A percentile compares a stretch with the other conserved stretches of the same genome.
Conservation (phyloP, 2,888 invertebrate species). For the Venusia cambrica region DNA sequence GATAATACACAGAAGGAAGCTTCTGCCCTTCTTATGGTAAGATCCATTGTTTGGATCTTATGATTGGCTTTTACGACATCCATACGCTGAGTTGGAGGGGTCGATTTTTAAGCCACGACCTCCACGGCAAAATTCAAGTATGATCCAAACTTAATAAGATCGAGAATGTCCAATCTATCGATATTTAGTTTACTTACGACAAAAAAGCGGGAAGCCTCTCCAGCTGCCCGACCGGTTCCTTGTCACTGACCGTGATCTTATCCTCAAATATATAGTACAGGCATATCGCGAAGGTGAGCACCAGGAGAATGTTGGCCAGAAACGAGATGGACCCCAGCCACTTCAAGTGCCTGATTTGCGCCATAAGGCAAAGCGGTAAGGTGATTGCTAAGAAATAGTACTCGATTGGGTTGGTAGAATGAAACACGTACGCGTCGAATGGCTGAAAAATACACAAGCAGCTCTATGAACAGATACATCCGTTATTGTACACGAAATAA, state of each 20-base stretch:
- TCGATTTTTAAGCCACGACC: too few relatives aligned
- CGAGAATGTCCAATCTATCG: too few relatives aligned
- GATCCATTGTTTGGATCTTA: too few relatives aligned
- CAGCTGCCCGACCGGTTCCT: constrained; percentile 75
- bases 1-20: too few relatives aligned
- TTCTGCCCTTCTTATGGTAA: too few relatives aligned
- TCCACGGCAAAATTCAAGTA: too few relatives aligned
- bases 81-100: too few relatives aligned
- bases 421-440: constrained; percentile 61
- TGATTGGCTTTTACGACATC: too few relatives aligned
- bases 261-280: constrained; percentile 89
- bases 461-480: not conserved
- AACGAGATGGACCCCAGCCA: constrained; percentile 93
- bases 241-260: constrained; percentile 61
- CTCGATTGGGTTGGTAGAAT: too few relatives aligned
- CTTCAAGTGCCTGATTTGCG: constrained; percentile 86
- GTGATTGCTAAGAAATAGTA: constrained; percentile 64
- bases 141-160: too few relatives aligned
- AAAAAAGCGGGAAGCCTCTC: constrained; percentile 91
- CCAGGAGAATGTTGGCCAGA: constrained; percentile 90
- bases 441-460: constrained; percentile 49
- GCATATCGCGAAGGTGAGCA: constrained; percentile 89
- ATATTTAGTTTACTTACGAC: too few relatives aligned
- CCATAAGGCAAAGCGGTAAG: constrained; percentile 61
- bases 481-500: too few relatives aligned